These are phyloP conservation scores for Syrmaticus mikado DNA, from an alignment of 2,113 vertebrate species.

Conservation along the genomic window DNA sequence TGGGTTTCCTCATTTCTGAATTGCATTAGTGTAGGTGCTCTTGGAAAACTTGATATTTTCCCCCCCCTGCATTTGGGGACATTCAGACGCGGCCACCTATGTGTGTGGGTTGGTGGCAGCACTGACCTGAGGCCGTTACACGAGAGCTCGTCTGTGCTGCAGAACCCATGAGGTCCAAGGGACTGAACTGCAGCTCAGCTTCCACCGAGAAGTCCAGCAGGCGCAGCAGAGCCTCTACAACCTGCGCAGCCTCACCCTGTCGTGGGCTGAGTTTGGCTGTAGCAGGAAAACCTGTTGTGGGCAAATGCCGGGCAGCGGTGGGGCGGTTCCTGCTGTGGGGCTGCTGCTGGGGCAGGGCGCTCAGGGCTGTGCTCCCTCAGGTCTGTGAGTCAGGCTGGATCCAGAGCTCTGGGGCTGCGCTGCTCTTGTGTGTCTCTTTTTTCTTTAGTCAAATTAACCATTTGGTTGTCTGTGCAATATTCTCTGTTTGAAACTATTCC, in stretches of 20 bases:
- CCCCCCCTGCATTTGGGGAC: background rate
- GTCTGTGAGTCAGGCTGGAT: background rate
- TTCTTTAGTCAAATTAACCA: conserved; percentile 70
- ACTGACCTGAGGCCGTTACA: rapidly evolving
- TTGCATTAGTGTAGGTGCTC: background rate
- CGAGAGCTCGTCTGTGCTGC: background rate
- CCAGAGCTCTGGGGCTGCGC: background rate
- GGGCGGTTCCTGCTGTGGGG: background rate
- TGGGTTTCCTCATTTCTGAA: background rate
- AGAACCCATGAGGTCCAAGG: rapidly evolving
- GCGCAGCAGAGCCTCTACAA: background rate
- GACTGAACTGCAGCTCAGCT: rapidly evolving
- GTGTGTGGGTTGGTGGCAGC: rapidly evolving
- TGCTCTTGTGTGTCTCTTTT: conserved; percentile 33
- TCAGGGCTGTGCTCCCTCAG: rapidly evolving
- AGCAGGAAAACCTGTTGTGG: background rate
- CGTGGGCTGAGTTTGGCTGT: background rate
- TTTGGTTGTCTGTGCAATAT: conserved; percentile 86
- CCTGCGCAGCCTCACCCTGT: background rate
- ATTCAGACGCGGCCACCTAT: background rate
- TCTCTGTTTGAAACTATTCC: conserved; percentile 81
- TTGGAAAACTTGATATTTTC: background rate
- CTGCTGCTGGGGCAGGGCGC: background rate
- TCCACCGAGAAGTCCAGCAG: rapidly evolving
- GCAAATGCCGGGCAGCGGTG: background rate